phyloP scores from a whole-genome alignment of 2,797 vertebrate genomes.

The Melanotaenia trifasciata region DNA sequence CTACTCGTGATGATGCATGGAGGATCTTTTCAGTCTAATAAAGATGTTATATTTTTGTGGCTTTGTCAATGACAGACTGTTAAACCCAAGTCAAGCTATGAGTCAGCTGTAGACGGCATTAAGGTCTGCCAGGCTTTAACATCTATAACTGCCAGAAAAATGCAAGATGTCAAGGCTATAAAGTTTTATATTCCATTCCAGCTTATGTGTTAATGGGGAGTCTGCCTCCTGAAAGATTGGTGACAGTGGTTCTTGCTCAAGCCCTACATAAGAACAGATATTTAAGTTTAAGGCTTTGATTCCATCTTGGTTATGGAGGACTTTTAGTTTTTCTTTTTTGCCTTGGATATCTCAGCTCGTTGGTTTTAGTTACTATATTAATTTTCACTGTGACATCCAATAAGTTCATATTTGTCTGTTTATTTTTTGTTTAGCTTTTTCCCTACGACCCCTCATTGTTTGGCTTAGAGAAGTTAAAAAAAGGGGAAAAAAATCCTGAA shows the following conservation, averaged over 20 bases:
- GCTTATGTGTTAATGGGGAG: conserved; percentile 64
- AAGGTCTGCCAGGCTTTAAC: conserved; percentile 37
- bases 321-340: neutral
- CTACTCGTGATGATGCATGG: neutral
- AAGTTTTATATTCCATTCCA: conserved; percentile 61
- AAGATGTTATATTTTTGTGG: neutral
- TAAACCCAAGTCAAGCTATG: conserved; percentile 1
- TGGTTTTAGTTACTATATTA: too few relatives aligned
- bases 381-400: too few relatives aligned
- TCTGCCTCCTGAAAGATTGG: conserved; percentile 44
- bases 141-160: conserved; percentile 55
- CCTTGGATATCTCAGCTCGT: too few relatives aligned
- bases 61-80: neutral
- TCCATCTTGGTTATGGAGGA: too few relatives aligned
- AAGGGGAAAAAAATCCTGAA: neutral
- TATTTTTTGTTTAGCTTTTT: too few relatives aligned
- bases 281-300: neutral
- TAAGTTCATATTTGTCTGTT: too few relatives aligned
- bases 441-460: too few relatives aligned
- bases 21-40: neutral
- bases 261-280: conserved; percentile 17
- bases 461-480: neutral
- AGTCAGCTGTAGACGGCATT: conserved; percentile 23
- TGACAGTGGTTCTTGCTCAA: conserved; percentile 19
- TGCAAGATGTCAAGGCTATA: conserved; percentile 50